Evolutionary conservation across 1,140 invertebrate species (phyloP).

Genomic region (Drosophila baimaii): DNA sequence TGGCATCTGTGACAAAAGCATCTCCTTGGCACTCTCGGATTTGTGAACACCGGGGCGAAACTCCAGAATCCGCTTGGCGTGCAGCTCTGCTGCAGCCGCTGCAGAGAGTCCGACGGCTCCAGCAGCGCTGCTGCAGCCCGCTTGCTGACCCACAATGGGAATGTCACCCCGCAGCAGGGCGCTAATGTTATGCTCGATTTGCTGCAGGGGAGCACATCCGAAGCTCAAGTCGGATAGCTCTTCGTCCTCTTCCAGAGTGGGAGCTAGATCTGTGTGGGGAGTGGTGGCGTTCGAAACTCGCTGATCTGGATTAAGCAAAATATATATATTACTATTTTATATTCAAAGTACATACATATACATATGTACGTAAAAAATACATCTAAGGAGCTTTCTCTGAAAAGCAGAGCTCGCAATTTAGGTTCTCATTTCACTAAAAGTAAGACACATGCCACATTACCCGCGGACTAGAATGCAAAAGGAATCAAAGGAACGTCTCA

Average conservation of each 20-base stretch:
- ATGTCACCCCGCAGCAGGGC: constrained; percentile 86
- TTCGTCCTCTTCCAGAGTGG: constrained; percentile 88
- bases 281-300: constrained; percentile 75
- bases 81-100: constrained; percentile 61
- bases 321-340: background rate
- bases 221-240: constrained; percentile 85
- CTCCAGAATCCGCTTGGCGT: constrained; percentile 76
- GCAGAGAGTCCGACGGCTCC: constrained; percentile 27
- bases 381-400: no score
- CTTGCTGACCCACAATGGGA: constrained; percentile 75
- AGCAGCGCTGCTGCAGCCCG: constrained; percentile 11
- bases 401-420: no score
- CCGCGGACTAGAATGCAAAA: no score
- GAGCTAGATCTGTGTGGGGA: constrained; percentile 85
- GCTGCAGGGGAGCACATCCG: constrained; percentile 85
- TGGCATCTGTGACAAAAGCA: constrained; percentile 85
- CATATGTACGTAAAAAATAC: no score
- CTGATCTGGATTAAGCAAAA: constrained; percentile 46
- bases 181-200: constrained; percentile 88
- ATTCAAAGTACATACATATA: no score
- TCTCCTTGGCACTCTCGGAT: constrained; percentile 88
- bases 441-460: no score
- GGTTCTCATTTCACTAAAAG: no score
- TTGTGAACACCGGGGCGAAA: constrained; percentile 87
- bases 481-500: no score